Base-by-base conservation (phyloP, 2,113 vertebrate genomes). In the Nannospalax galili region DNA sequence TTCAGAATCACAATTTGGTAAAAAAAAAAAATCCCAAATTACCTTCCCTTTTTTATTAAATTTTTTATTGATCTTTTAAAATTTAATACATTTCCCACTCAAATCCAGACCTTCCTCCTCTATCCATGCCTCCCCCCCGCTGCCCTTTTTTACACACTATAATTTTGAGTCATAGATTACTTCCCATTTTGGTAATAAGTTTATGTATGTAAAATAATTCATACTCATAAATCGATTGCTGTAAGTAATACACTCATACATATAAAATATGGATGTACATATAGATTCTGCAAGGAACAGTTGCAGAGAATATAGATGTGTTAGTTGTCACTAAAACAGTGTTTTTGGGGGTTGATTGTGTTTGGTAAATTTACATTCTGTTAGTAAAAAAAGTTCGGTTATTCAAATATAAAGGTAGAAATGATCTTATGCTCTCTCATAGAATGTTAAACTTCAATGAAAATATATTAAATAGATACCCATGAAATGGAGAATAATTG, bases 281-380 rank as follows among this genome's bases (percentile, higher is more conserved):
- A 95, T 1, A 95, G 26, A 69, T 95, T 88, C 12, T 92, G 17
- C 60, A 84, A 94, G 85, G 22, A 95, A 3, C 4, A 58, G 35
- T 16, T 92, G 28, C 94, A 97, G 24, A 78, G 95, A 97, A 97
- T 88, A 17, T 4, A 56, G n/a, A 2, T n/a, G 1, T 86, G 3
- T 24, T 90, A 88, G 86, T 91, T 95, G 81, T 97, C 78, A 93
- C 5, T 95, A 37, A 98, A 97, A 96, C 69, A 20, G 89, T 93
- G 91, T 84, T 93, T 30, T 15, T 70, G 95, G 15, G 10, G 37
- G 3, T 1, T 94, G 19, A 77, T 90, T 86, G 2, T 14, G 79
- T 97, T 96, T 96, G 8, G 72, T 69, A 69, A 52, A 20, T 16
- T 97, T 97, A 92, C n/a, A 20, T 85, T 92, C 26, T 90, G 14